A percentile compares a stretch with the other conserved stretches of the same genome.
These are phyloP conservation scores for Bombus waltoni DNA, from an alignment of 1,140 invertebrate genomes.

Conservation along the genomic window DNA sequence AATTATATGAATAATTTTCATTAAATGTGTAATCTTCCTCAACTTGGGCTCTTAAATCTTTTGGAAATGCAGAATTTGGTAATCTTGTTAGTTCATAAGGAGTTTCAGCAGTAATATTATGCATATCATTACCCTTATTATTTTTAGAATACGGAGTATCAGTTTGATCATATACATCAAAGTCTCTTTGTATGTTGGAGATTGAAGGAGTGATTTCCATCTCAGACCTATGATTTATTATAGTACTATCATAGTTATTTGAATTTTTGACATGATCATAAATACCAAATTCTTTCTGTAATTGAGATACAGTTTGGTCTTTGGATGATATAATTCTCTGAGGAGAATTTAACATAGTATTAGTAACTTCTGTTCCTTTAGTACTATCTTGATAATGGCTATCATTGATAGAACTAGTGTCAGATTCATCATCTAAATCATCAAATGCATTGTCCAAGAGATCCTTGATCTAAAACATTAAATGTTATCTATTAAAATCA, in stretches of 20 bases:
- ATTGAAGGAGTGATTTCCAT: constrained; percentile 54
- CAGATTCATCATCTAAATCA: constrained; percentile 76
- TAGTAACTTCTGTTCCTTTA: constrained; percentile 60
- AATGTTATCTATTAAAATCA: constrained; percentile 1
- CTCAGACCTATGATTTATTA: constrained; percentile 54
- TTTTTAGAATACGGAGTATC: constrained; percentile 64
- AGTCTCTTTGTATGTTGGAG: constrained; percentile 66
- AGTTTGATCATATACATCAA: constrained; percentile 55
- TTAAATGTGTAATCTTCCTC: constrained; percentile 65
- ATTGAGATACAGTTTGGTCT: constrained; percentile 58
- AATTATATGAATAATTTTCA: constrained; percentile 69
- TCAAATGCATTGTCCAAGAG: constrained; percentile 75
- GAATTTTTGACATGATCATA: constrained; percentile 56
- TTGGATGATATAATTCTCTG: constrained; percentile 39
- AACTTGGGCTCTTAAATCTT: constrained; percentile 56
- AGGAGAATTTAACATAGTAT: constrained; percentile 52
- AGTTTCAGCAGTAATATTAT: constrained; percentile 57
- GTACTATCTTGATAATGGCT: constrained; percentile 73
- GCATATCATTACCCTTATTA: constrained; percentile 53
- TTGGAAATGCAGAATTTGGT: constrained; percentile 58
- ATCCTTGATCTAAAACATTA: constrained; percentile 71
- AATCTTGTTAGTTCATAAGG: constrained; percentile 70
- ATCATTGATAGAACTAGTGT: constrained; percentile 75
- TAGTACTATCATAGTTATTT: constrained; percentile 58
- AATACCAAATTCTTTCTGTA: constrained; percentile 66